These are phyloP conservation scores for Dascillus cervinus DNA, from an alignment of 2,888 invertebrate species.

Conservation along the genomic window DNA sequence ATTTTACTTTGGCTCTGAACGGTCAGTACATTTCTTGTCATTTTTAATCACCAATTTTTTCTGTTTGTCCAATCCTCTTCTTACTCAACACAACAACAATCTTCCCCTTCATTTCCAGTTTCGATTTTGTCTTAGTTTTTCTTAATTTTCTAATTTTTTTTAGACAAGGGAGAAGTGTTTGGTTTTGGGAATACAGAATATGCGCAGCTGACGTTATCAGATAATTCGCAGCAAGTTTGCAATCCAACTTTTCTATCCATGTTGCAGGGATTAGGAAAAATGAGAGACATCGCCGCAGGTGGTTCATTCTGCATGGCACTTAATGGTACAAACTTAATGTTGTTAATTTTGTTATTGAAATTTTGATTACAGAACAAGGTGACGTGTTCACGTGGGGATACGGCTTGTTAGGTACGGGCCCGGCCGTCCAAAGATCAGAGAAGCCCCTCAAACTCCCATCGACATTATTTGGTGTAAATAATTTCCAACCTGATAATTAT, in stretches of 20 bases:
- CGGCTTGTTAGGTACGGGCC: constrained; percentile 86
- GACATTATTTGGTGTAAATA: constrained; percentile 77
- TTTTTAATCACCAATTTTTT: constrained; percentile 1
- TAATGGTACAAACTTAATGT: constrained; percentile 53
- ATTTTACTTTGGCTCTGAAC: constrained; percentile 83
- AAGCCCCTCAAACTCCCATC: constrained; percentile 69
- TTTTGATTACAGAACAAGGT: constrained; percentile 58
- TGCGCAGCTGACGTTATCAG: constrained; percentile 61
- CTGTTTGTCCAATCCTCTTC: not conserved
- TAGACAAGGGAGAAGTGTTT: constrained; percentile 83
- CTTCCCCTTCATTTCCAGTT: constrained; percentile 6
- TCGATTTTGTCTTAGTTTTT: no score
- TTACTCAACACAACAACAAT: constrained; percentile 3
- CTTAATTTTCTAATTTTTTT: constrained; percentile 20
- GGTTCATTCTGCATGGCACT: constrained; percentile 80
- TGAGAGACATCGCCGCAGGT: constrained; percentile 74
- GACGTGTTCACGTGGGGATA: constrained; percentile 91
- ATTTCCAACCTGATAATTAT: constrained; percentile 62
- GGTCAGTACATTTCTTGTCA: constrained; percentile 47
- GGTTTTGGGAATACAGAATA: constrained; percentile 98
- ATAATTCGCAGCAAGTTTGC: constrained; percentile 61
- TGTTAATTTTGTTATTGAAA: constrained; percentile 6
- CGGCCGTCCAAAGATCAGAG: constrained; percentile 57
- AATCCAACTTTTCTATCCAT: constrained; percentile 58
- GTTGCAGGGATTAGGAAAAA: constrained; percentile 61